Percentiles rank a stretch among this genome's conserved stretches.
phyloP scores from a whole-genome alignment of 2,797 vertebrate species.

The Sciurus vulgaris region DNA sequence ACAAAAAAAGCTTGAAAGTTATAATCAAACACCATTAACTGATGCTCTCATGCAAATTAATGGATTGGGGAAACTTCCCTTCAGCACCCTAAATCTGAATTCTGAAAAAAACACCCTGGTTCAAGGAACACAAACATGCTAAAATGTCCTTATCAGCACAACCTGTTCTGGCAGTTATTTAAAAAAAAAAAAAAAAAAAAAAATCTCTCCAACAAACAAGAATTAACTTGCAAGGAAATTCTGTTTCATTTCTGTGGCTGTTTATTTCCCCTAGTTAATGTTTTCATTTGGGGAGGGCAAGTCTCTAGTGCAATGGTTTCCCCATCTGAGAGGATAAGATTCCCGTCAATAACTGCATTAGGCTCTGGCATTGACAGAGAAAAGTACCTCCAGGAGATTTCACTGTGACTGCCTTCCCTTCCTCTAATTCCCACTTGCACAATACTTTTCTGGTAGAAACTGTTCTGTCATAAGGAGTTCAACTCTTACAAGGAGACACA shows the following conservation, averaged over 20 bases:
- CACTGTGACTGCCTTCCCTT: background rate
- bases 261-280: slow-evolving; percentile 38
- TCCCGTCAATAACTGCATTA: background rate
- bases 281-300: slow-evolving; percentile 50
- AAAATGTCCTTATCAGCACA: slow-evolving; percentile 20
- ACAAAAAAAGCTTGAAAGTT: background rate
- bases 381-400: background rate
- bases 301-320: background rate
- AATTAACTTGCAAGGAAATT: slow-evolving; percentile 71
- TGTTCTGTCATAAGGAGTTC: slow-evolving; percentile 5
- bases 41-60: slow-evolving; percentile 29
- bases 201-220: background rate
- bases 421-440: background rate
- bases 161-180: slow-evolving; percentile 46
- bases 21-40: slow-evolving; percentile 20
- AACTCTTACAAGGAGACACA: background rate
- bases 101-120: background rate
- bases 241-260: slow-evolving; percentile 49
- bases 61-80: background rate
- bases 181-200: slow-evolving; percentile 15
- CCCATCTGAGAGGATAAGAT: background rate
- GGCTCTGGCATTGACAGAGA: background rate
- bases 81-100: slow-evolving; percentile 61
- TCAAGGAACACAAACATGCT: background rate
- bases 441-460: slow-evolving; percentile 39